Base-by-base conservation (phyloP, 2,797 vertebrate species). In the Ispidina lecontei region DNA sequence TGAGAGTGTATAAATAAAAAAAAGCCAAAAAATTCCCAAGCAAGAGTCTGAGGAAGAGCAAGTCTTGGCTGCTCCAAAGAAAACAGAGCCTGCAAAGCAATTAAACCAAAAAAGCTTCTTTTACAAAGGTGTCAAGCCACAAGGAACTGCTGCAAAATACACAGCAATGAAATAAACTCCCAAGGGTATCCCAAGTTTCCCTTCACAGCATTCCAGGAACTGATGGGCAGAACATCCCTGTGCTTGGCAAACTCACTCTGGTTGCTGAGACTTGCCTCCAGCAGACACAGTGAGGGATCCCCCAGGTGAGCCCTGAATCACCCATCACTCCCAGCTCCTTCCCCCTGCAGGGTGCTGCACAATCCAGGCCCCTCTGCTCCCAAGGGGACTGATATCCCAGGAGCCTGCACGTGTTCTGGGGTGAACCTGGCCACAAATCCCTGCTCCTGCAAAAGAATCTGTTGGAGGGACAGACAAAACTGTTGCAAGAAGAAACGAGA, bases 111-210 rank as follows among this genome's bases (percentile, higher is more conserved):
- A 1, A 3, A 49, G 10, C 29, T 79, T 44, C 26, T 37, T 60
- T 59, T n/a, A 64, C 33, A 64, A 35, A 62, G 31, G 25, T 43
- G 67, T 37, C 23, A 23, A 60, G 4, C 10, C 55, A 26, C 35
- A 59, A 52, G 89, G 31, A 73, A 37, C 26, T 39, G 17, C 51
- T 60, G 49, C 44, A 83, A 79, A 85, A 60, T 79, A 31, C 1
- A 12, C 3, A 77, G 28, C 7, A 9, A 31, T 9, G 9, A 69
- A 87, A 15, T 29, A n/a, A 89, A 69, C 26, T 68, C 37, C n/a
- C 29, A 10, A 26, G 19, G 70, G 9, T 2, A 10, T 1, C 56
- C 3, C 0, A 0, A 54, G 22, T 14, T n/a, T 41, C 20, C 49
- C 31, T 70, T 18, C 55, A 28, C 6, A 74, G 54, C 31, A 18